A percentile compares a stretch with the other conserved stretches of the same genome.
phyloP scores from a whole-genome alignment of 2,113 vertebrate species.

The Notechis scutatus region DNA sequence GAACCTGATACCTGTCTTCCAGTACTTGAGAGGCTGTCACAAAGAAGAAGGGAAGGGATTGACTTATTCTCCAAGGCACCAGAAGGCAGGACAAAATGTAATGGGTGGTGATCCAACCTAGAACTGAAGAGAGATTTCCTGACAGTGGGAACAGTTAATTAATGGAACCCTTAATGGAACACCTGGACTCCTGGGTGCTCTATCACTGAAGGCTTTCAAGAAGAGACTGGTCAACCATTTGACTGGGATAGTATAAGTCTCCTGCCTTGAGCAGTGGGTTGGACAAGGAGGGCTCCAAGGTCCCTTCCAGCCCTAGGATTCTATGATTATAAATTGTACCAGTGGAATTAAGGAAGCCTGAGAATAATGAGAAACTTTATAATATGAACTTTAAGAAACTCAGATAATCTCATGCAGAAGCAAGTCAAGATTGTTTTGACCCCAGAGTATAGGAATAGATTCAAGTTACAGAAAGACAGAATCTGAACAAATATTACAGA shows the following conservation, averaged over 20 bases:
- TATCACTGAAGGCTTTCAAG: background rate
- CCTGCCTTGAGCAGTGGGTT: background rate
- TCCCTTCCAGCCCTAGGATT: background rate
- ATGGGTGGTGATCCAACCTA: background rate
- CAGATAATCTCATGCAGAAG: background rate
- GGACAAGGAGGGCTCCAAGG: background rate
- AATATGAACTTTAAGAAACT: background rate
- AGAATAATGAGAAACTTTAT: background rate
- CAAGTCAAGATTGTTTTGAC: background rate
- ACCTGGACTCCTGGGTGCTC: background rate
- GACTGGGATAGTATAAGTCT: background rate
- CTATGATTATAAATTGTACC: background rate
- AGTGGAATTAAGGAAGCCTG: background rate
- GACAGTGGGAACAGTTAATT: background rate
- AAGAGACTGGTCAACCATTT: background rate
- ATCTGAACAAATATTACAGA: background rate
- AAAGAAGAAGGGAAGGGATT: background rate
- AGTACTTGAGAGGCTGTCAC: background rate
- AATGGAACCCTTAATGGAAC: background rate
- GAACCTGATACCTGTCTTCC: background rate
- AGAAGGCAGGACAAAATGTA: background rate
- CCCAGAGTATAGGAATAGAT: background rate
- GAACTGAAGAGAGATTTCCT: background rate
- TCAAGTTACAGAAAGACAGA: background rate
- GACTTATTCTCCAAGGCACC: background rate